phyloP scores from a whole-genome alignment of 1,140 invertebrate genomes.

The Zaprionus kolodkinae region DNA sequence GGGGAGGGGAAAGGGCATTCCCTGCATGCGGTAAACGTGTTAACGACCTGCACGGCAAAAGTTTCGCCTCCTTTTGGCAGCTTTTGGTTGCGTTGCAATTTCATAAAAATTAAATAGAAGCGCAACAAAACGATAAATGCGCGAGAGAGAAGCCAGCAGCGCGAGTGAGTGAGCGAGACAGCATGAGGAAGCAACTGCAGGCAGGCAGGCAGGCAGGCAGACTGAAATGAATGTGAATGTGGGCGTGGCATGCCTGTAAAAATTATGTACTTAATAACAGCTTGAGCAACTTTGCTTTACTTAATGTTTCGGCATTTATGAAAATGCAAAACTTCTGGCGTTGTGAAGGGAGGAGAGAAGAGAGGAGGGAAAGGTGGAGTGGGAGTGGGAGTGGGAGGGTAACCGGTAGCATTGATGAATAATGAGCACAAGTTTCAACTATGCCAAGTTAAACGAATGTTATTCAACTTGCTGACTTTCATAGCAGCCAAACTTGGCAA shows the following conservation, averaged over 20 bases:
- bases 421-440: conserved; percentile 35
- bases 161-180: not conserved
- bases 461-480: conserved; percentile 27
- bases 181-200: conserved; percentile 11
- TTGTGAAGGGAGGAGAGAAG: not conserved
- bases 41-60: conserved; percentile 76
- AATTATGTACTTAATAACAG: conserved; percentile 81
- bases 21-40: conserved; percentile 57
- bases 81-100: conserved; percentile 77
- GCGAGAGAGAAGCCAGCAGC: not conserved
- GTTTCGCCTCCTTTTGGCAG: conserved; percentile 72
- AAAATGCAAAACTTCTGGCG: conserved; percentile 67
- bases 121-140: conserved; percentile 46
- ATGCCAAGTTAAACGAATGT: conserved; percentile 36
- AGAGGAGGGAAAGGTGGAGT: not conserved
- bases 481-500: conserved; percentile 2
- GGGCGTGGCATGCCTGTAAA: conserved; percentile 50
- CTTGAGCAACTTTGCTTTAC: conserved; percentile 70
- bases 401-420: conserved; percentile 27
- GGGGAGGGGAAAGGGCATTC: not conserved
- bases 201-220: not conserved
- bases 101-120: conserved; percentile 82
- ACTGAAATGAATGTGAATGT: conserved; percentile 18
- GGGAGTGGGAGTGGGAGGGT: not conserved
- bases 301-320: conserved; percentile 77